Evolutionary conservation across 2,113 vertebrate species (phyloP), one percentile per base, ranked within the genome.

Genomic region (Lepisosteus osseus): DNA sequence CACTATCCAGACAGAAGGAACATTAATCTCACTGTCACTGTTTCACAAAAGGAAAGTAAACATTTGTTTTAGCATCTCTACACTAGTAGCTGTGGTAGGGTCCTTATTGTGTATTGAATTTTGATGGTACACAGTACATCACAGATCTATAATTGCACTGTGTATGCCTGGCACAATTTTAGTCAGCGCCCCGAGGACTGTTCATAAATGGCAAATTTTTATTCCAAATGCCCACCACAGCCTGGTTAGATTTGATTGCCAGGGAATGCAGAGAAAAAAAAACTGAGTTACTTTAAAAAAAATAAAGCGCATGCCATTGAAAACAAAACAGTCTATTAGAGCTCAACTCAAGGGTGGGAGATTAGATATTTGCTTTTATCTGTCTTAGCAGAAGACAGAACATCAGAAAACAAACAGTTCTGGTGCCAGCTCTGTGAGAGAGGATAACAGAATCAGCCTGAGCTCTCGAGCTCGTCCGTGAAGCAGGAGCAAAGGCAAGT

Each of bases 341-440:
- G 47, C 17, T 13, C 57, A n/a, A 56, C 43, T 65, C 3, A 13
- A 61, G 6, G 17, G 55, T 9, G 45, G 3, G 47, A 68, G 71
- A 76, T 79, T 59, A 62, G 65, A 74, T 55, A 76, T 72, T 72
- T 69, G 45, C 11, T 69, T 69, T 74, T 68, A 72, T 76, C 13
- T 40, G 6, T 44, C 44, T 61, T 70, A 55, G 54, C 11, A 11
- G 43, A 41, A 72, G 15, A 74, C 13, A 70, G 72, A 15, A 51
- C 7, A 63, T 70, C 54, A 40, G 42, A 17, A 41, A 56, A 69
- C 61, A 75, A 75, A 77, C 74, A 56, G 45, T 62, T 57, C 6
- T 9, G 43, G 29, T 65, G 67, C 62, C 55, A 67, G 64, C 14
- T 71, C 47, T 56, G 43, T n/a, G 44, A 68, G 67, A 65, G 71